Evolutionary conservation across 1,140 invertebrate species (phyloP).

Genomic region (Lethrus apterus): DNA sequence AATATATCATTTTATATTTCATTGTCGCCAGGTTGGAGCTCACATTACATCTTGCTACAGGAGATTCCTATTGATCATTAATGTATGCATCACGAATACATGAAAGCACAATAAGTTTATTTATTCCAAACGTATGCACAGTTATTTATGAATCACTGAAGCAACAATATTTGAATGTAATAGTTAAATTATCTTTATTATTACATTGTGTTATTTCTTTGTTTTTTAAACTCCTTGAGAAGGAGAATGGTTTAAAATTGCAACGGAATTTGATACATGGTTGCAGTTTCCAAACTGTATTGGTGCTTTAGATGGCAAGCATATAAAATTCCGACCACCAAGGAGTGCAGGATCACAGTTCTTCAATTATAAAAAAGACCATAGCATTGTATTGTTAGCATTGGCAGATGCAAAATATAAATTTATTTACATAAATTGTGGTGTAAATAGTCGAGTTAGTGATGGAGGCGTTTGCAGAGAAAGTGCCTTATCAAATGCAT

Average conservation of each 20-base stretch:
- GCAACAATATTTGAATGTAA: too few species aligned
- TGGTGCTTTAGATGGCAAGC: conserved; percentile 42
- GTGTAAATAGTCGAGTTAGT: conserved; percentile 38
- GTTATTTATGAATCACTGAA: too few species aligned
- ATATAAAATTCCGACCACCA: conserved; percentile 37
- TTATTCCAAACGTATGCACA: conserved; percentile 9
- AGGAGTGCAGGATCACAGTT: conserved; percentile 34
- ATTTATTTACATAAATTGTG: conserved; percentile 41
- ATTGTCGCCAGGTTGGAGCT: conserved; percentile 12
- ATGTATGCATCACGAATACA: conserved; percentile 12
- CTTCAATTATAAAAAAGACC: conserved; percentile 42
- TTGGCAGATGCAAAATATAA: conserved; percentile 39
- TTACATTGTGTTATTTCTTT: too few species aligned
- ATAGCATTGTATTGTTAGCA: conserved; percentile 41
- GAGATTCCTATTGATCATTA: conserved; percentile 6
- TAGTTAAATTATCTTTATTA: too few species aligned
- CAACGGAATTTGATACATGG: conserved; percentile 24
- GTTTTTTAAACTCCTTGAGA: neutral
- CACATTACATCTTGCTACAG: conserved; percentile 10
- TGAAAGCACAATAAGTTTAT: conserved; percentile 10
- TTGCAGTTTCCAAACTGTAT: conserved; percentile 42
- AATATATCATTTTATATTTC: neutral
- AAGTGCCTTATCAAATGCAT: conserved; percentile 11
- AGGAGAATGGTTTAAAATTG: conserved; percentile 26
- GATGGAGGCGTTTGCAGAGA: conserved; percentile 28